Evolutionary conservation across 2,797 vertebrate genomes (phyloP).

Genomic region (Hapalemur alaotrensis): DNA sequence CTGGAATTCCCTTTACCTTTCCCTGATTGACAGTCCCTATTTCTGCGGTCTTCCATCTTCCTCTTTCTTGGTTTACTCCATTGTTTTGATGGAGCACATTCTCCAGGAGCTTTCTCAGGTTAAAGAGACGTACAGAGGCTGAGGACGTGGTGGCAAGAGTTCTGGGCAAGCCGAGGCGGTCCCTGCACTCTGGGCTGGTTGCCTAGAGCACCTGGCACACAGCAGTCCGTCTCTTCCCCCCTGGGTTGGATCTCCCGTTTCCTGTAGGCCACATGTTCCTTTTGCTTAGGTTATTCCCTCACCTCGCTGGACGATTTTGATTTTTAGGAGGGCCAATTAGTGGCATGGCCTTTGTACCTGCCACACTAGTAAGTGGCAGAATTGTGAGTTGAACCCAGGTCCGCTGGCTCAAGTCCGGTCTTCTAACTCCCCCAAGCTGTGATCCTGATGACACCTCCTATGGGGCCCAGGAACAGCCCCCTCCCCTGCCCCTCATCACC

Average conservation of each 20-base stretch:
- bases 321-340: not conserved
- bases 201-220: no score
- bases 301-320: not conserved
- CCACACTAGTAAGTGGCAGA: not conserved
- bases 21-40: not conserved
- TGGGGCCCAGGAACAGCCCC: not conserved
- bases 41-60: not conserved
- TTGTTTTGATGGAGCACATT: not conserved
- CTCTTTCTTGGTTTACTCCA: not conserved
- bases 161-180: rapidly evolving
- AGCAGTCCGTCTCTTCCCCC: not conserved
- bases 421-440: no score
- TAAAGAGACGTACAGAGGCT: not conserved
- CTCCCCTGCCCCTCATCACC: not conserved
- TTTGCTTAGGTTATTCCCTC: not conserved
- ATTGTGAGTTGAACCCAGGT: not conserved
- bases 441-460: not conserved
- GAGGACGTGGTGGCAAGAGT: not conserved
- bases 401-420: not conserved
- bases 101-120: not conserved
- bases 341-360: not conserved
- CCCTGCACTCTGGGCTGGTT: not conserved
- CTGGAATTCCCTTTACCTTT: not conserved
- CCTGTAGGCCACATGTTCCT: not conserved
- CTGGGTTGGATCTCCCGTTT: not conserved